Base-by-base conservation (phyloP, 2,113 vertebrate genomes). In the Peromyscus californicus region DNA sequence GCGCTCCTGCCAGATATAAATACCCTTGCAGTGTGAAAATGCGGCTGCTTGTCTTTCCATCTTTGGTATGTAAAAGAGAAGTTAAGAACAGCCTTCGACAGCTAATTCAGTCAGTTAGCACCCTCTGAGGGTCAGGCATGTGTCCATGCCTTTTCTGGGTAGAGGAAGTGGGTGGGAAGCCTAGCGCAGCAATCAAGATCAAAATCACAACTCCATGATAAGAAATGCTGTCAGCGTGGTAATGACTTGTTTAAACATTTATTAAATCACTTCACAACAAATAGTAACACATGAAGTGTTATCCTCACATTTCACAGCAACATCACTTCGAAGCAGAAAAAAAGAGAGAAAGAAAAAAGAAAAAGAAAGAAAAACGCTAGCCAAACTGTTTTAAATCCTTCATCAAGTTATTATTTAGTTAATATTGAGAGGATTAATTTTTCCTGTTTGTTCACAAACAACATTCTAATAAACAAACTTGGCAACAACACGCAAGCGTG, bases 241-340 rank as follows among this genome's bases (percentile, higher is more conserved):
- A 98, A 84, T 63, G 91, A 98, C 95, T 97, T 98, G 90, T 98
- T 98, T 98, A 98, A 98, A 98, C 69, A 97, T 98, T 98, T 98
- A 98, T 98, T 98, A 98, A 98, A 98, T 95, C 96, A 97, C 95
- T 98, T 98, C 97, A 98, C 97, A 98, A 98, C 97, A 98, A 98
- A 98, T 94, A 98, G 96, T 98, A 98, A 98, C 96, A 98, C 93
- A 93, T 97, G 39, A 97, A 98, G 96, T 97, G 95, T 83, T 98
- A 98, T 97, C 96, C 45, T 98, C 95, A 89, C 95, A 96, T 98
- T 82, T 98, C 97, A 89, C 93, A 97, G 76, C 5, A 75, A 87
- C 93, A 96, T 98, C 96, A 94, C 97, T 95, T 88, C 80, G 95
- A 96, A 98, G 83, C 95, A 61, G 54, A 22, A 98, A 98, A 91